phyloP scores from a whole-genome alignment of 2,797 vertebrate genomes.

The Microhierax caerulescens region DNA sequence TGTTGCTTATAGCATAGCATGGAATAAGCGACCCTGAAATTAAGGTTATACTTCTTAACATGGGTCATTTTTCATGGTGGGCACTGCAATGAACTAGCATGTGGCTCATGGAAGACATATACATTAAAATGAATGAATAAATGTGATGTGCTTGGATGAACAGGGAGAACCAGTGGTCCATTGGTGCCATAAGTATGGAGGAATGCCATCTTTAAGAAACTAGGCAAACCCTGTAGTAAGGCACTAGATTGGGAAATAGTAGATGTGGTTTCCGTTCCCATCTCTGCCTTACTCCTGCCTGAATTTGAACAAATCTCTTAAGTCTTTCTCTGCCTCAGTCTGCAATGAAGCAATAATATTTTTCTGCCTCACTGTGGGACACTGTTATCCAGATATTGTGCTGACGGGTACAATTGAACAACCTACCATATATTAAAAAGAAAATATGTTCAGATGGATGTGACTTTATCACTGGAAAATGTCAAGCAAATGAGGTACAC shows the following conservation, averaged over 20 bases:
- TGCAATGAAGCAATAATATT: neutral
- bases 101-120: neutral
- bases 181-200: neutral
- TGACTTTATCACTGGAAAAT: conserved; percentile 10
- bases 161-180: neutral
- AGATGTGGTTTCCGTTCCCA: neutral
- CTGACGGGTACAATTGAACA: neutral
- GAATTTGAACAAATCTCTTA: neutral
- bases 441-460: neutral
- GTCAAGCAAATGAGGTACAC: conserved; percentile 1
- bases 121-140: neutral
- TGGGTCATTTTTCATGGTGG: neutral
- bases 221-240: neutral
- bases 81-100: neutral
- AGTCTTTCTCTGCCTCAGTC: neutral
- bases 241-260: neutral
- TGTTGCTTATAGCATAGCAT: neutral
- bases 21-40: neutral
- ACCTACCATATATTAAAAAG: conserved; percentile 19
- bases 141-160: neutral
- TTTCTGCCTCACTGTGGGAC: neutral
- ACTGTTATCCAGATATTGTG: neutral
- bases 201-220: neutral
- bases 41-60: neutral
- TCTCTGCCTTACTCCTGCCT: neutral